phyloP scores from a whole-genome alignment of 2,113 vertebrate genomes.

The Myodes glareolus region DNA sequence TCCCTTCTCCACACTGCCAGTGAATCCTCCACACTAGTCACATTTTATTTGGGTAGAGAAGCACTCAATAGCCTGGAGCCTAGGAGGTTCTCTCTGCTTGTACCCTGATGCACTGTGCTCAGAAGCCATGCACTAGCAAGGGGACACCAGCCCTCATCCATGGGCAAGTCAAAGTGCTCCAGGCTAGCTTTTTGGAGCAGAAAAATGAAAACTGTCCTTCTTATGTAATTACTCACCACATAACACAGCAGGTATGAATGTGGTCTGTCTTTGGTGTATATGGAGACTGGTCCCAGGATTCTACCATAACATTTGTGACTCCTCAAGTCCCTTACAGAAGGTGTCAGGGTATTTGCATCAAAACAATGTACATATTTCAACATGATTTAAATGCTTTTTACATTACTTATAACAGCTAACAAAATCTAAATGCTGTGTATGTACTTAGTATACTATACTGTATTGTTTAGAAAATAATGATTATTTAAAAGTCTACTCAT shows the following conservation, averaged over 20 bases:
- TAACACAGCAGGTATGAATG: background rate
- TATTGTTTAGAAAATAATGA: background rate
- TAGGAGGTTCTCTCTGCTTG: background rate
- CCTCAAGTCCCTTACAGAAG: background rate
- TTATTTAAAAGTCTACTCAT: no score
- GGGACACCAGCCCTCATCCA: background rate
- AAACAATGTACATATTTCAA: background rate
- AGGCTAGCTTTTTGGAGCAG: background rate
- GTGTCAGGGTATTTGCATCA: background rate
- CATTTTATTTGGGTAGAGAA: background rate
- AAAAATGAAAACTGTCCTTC: background rate
- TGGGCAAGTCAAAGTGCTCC: background rate
- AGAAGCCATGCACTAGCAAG: background rate
- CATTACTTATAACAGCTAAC: background rate
- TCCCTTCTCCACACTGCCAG: background rate
- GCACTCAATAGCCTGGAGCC: background rate
- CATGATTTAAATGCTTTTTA: background rate
- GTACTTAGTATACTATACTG: no score
- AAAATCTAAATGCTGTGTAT: background rate
- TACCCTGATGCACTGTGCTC: background rate
- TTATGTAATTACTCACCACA: background rate
- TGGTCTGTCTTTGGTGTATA: background rate
- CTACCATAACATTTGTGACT: background rate
- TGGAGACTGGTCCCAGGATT: no score
- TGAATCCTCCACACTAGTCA: background rate